phyloP scores from a whole-genome alignment of 1,140 invertebrate species.

The Camponotus vicinus region DNA sequence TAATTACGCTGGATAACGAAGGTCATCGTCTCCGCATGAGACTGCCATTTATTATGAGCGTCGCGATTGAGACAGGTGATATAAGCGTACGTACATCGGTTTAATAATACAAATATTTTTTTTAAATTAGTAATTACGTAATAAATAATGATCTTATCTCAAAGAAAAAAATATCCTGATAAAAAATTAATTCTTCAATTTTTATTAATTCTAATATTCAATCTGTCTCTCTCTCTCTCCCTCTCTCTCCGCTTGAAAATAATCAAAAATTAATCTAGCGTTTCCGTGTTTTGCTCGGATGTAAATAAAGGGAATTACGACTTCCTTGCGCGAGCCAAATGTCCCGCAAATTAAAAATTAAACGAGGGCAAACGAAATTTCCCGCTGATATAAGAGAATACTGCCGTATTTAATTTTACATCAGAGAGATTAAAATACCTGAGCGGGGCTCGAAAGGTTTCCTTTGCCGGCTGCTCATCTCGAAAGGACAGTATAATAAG shows the following conservation, averaged over 20 bases:
- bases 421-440: slow-evolving; percentile 37
- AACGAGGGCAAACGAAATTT: slow-evolving; percentile 18
- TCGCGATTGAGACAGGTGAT: slow-evolving; percentile 23
- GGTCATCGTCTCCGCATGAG: slow-evolving; percentile 39
- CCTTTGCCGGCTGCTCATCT: slow-evolving; percentile 35
- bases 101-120: background rate
- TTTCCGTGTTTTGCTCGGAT: background rate
- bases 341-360: slow-evolving; percentile 23
- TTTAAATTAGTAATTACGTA: background rate
- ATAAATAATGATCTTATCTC: background rate
- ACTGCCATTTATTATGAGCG: slow-evolving; percentile 45
- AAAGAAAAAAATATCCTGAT: too few species aligned
- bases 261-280: background rate
- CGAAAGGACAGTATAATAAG: slow-evolving; percentile 38
- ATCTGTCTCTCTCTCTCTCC: background rate
- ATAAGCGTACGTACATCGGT: background rate
- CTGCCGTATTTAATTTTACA: slow-evolving; percentile 25
- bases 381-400: slow-evolving; percentile 5
- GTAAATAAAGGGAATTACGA: background rate
- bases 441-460: background rate
- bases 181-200: too few species aligned
- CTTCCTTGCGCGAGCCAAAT: background rate
- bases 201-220: background rate
- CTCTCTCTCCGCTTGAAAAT: background rate
- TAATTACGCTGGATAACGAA: slow-evolving; percentile 61